phyloP scores from a whole-genome alignment of 1,140 invertebrate species.

The Zaprionus lachaisei region DNA sequence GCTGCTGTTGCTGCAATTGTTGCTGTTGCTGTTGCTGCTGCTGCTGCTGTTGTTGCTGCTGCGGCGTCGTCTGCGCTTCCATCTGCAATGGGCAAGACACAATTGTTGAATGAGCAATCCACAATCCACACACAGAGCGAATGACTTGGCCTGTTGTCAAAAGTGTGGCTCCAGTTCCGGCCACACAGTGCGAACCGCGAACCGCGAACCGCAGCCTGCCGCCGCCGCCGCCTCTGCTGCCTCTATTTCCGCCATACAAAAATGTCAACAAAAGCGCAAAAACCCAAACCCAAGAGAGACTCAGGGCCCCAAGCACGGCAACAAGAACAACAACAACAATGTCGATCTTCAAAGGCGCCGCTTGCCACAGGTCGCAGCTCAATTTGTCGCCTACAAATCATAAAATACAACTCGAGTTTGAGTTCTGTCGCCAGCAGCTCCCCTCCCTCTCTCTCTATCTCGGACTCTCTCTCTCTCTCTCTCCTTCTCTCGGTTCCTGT shows the following conservation, averaged over 20 bases:
- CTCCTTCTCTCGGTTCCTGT: not conserved
- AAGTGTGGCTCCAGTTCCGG: constrained; percentile 79
- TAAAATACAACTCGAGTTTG: constrained; percentile 55
- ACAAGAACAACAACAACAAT: constrained; percentile 8
- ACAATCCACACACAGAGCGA: not conserved
- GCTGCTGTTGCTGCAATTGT: constrained; percentile 61
- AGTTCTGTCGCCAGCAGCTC: not conserved
- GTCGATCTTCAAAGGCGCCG: constrained; percentile 53
- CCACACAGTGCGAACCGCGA: constrained; percentile 72
- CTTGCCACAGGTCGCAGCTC: constrained; percentile 53
- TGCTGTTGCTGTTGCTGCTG: constrained; percentile 58
- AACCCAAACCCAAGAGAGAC: constrained; percentile 27
- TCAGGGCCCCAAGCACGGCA: not conserved
- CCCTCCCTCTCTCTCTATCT: not conserved
- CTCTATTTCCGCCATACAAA: constrained; percentile 70
- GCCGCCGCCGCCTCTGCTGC: constrained; percentile 40
- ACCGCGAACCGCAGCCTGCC: constrained; percentile 41
- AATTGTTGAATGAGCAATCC: constrained; percentile 64
- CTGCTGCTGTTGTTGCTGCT: constrained; percentile 69
- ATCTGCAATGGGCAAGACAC: constrained; percentile 78
- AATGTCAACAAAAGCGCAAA: constrained; percentile 60
- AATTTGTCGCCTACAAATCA: constrained; percentile 83
- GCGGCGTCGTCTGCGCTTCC: constrained; percentile 75
- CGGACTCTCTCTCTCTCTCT: constrained; percentile 3
- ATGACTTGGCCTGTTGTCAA: constrained; percentile 57